Percentiles rank a stretch among this genome's conserved stretches.
These are phyloP conservation scores for Chironomus tentans DNA, from an alignment of 2,888 invertebrate species.

Conservation along the genomic window DNA sequence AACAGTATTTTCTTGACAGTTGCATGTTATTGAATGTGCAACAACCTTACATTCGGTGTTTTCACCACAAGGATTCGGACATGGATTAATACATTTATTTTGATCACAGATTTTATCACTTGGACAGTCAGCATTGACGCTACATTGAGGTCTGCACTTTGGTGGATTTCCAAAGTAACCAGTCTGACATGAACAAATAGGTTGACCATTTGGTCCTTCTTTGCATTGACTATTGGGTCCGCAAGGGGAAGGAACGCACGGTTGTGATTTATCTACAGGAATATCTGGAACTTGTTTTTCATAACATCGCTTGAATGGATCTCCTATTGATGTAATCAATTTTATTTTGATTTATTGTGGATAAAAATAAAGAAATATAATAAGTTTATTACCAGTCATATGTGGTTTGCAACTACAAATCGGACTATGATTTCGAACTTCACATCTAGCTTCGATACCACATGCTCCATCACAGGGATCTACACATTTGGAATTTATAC, in stretches of 20 bases:
- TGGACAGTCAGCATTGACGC: conserved; percentile 72
- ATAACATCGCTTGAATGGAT: conserved; percentile 68
- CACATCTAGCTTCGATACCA: conserved; percentile 59
- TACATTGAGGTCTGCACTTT: conserved; percentile 73
- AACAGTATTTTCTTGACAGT: conserved; percentile 62
- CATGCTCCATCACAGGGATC: conserved; percentile 65
- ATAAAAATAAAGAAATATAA: too few species aligned
- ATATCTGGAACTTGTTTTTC: conserved; percentile 38
- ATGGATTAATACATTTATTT: conserved; percentile 72
- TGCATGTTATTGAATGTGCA: conserved; percentile 72
- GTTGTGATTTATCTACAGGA: conserved; percentile 42
- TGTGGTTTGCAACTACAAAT: conserved; percentile 59
- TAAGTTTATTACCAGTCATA: too few species aligned
- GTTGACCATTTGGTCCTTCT: conserved; percentile 52
- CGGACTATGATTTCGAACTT: conserved; percentile 61
- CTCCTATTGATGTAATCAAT: too few species aligned
- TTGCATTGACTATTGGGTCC: conserved; percentile 71
- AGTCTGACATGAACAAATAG: conserved; percentile 67
- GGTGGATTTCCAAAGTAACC: conserved; percentile 72
- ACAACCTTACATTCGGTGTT: conserved; percentile 72
- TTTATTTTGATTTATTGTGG: too few species aligned
- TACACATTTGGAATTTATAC: conserved; percentile 58
- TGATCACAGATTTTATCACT: conserved; percentile 69
- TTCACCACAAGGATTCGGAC: conserved; percentile 70
- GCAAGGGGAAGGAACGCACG: conserved; percentile 71